Percentiles rank a stretch among this genome's conserved stretches.
phyloP scores from a whole-genome alignment of 2,797 vertebrate genomes.

The Girardinus metallicus region DNA sequence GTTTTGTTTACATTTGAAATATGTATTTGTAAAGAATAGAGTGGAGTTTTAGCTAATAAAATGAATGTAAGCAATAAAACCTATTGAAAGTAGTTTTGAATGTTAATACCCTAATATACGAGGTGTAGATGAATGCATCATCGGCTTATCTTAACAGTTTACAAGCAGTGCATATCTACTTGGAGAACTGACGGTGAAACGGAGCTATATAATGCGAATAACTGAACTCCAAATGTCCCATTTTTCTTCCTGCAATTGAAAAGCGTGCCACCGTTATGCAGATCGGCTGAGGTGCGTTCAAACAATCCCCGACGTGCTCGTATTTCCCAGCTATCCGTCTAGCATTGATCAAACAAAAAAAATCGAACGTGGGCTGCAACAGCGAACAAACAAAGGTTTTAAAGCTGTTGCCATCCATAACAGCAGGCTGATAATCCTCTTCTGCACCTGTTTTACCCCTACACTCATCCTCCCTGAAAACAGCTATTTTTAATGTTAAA shows the following conservation, averaged over 20 bases:
- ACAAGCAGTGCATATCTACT: background rate
- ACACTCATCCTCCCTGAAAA: background rate
- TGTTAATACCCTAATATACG: background rate
- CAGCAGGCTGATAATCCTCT: slow-evolving; percentile 52
- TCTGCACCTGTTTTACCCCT: slow-evolving; percentile 66
- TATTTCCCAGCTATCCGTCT: background rate
- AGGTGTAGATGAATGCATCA: background rate
- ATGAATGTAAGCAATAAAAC: background rate
- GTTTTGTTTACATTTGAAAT: background rate
- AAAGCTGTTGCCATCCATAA: slow-evolving; percentile 21
- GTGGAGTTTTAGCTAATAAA: background rate
- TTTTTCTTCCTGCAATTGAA: slow-evolving; percentile 13
- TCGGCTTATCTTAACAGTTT: background rate
- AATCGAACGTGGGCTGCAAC: background rate
- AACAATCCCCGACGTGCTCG: background rate
- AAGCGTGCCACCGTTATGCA: background rate
- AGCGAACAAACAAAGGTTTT: slow-evolving; percentile 9
- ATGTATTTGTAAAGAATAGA: background rate
- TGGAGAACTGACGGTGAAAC: background rate
- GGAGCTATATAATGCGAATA: background rate
- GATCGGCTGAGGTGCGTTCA: slow-evolving; percentile 26
- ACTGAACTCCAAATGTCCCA: background rate
- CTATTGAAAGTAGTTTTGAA: background rate
- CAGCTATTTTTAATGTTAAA: slow-evolving; percentile 6
- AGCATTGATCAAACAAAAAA: background rate